Evolutionary conservation across 2,888 invertebrate genomes (phyloP), one percentile per base, ranked within the genome.

Genomic region (Habroteleia sp.): DNA sequence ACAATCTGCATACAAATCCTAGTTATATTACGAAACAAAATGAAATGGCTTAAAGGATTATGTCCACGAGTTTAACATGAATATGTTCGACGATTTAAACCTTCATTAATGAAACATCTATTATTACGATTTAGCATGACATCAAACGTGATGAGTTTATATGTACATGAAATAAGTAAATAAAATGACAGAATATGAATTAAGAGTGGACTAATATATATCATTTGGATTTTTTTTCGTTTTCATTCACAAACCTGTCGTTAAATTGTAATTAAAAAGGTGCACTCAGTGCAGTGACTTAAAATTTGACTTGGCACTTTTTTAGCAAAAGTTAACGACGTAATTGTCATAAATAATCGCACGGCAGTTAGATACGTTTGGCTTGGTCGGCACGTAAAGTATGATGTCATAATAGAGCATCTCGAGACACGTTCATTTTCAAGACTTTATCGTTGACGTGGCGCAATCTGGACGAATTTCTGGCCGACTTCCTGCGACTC

Each of bases 401-500:
- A 66, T 56, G 65, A 71, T 46, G 62, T 66, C 63, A 66, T 74
- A 77, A 77, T 71, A 60, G 71, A 71, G 63, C 39, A 69, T 77
- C 76, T 66, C 71, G 69, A 69, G 73, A 69, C 62, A 58, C 68
- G 71, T 74, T 74, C 60, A 77, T 71, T 77, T 77, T 66, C 77
- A 66, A 74, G 71, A 68, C 66, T 77, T 74, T 71, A 77, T 77
- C 74, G 74, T 66, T 66, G 74, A 74, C 74, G 66, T 68, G 62
- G 74, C 71, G 66, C 74, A 77, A 77, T 74, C 74, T 77, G 71
- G 66, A 62, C 76, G 73, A 76, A 73, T 71, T 71, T 77, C 74
- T 77, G 74, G 71, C 71, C 71, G 71, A 73, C 71, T 71, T 74
- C 71, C 71, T 71, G 68, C 46, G 48, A 71, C 50, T 52, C 68